Conservation (phyloP, 2,113 vertebrate species). For the Tringa solitaria region DNA sequence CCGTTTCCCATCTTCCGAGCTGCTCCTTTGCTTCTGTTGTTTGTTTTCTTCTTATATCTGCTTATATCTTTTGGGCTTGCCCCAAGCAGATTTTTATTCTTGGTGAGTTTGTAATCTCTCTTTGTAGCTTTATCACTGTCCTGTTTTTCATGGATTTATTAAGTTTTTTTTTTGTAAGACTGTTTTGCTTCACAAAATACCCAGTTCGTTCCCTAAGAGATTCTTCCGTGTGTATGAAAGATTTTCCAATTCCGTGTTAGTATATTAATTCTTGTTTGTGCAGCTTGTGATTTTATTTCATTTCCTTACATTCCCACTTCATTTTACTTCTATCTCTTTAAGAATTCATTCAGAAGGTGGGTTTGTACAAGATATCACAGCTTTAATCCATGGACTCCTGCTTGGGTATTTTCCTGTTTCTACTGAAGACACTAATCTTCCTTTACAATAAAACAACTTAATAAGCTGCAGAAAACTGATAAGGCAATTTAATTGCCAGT, state of each 20-base stretch:
- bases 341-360: neutral
- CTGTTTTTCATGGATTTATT: neutral
- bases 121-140: neutral
- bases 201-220: neutral
- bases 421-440: slow-evolving; percentile 60
- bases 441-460: slow-evolving; percentile 59
- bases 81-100: neutral
- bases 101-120: neutral
- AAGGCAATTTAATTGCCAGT: slow-evolving; percentile 69
- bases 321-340: neutral
- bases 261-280: neutral
- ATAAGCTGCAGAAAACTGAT: slow-evolving; percentile 71
- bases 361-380: neutral
- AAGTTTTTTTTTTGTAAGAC: neutral
- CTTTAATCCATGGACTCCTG: neutral
- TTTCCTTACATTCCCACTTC: neutral
- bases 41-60: neutral
- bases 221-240: neutral
- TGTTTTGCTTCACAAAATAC: neutral
- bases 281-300: neutral
- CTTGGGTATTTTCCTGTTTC: slow-evolving; percentile 11
- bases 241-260: neutral
- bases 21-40: neutral
- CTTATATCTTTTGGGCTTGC: neutral
- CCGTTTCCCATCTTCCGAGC: neutral